Evolutionary conservation across 2,797 vertebrate genomes (phyloP), one percentile per base, ranked within the genome.

Genomic region (Pagetopsis macropterus): DNA sequence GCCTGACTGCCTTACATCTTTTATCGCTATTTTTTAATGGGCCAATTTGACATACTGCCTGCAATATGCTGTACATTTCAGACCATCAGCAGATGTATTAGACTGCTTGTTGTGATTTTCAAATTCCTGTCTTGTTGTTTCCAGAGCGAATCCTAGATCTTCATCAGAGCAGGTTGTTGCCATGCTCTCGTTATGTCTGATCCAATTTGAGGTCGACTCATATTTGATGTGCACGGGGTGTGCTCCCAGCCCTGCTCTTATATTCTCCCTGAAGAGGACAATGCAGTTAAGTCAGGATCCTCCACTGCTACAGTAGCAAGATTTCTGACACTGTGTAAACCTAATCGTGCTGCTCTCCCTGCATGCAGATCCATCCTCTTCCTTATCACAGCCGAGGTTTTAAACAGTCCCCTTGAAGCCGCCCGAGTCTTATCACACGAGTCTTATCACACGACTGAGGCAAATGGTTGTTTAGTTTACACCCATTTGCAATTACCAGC

Each of bases 211-310:
- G 72, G 68, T 76, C 14, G 27, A 64, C 49, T 85, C 60, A 40
- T 70, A 66, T 90, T 87, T 84, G 89, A 90, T 87, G 85, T 90
- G 83, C 57, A 61, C 40, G 77, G 88, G 90, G 84, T 90, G 76
- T 56, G 75, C 83, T 72, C 84, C 59, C 70, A 82, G 76, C 66
- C 43, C 21, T 23, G 62, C 78, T 78, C 62, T 76, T 66, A 79
- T 77, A 65, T 75, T 78, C 80, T 81, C 87, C 76, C 83, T 69
- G 72, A 83, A 88, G 85, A 88, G 65, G 70, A 51, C 73, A 77
- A 77, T 19, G 80, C 72, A 81, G 70, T 54, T 80, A 67, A 79
- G 79, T 83, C 76, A 19, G 49, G 73, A 78, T 80, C 73, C 72
- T 59, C 79, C 66, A 45, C 65, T 56, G 49, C 74, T 66, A 58